Evolutionary conservation across 2,113 vertebrate genomes (phyloP).

Genomic region (Vidua chalybeata): DNA sequence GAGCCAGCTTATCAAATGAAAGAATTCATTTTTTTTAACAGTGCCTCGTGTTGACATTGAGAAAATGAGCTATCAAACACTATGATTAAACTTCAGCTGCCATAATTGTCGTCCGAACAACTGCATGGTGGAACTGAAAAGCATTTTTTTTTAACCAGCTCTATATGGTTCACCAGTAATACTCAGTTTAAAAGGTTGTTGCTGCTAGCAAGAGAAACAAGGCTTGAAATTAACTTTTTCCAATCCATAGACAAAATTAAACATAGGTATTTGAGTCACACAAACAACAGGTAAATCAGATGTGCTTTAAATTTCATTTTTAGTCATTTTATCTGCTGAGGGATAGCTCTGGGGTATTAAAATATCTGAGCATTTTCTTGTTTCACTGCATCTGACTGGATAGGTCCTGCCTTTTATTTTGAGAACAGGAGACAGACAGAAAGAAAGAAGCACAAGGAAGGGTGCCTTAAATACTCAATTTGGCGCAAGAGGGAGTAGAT

Average conservation of each 20-base stretch:
- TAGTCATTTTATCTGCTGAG: slow-evolving; percentile 21
- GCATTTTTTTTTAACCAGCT: slow-evolving; percentile 70
- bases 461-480: background rate
- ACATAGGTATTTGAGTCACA: slow-evolving; percentile 72
- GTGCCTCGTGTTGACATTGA: slow-evolving; percentile 90
- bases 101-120: slow-evolving; percentile 85
- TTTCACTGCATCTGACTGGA: slow-evolving; percentile 24
- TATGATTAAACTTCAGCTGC: slow-evolving; percentile 86
- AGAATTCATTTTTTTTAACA: slow-evolving; percentile 87
- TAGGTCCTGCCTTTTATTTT: slow-evolving; percentile 9
- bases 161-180: slow-evolving; percentile 73
- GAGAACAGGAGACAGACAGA: background rate
- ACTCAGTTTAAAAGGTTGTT: slow-evolving; percentile 77
- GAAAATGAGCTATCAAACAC: slow-evolving; percentile 89
- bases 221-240: slow-evolving; percentile 80
- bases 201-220: slow-evolving; percentile 77
- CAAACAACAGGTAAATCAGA: slow-evolving; percentile 74
- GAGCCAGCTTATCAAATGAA: slow-evolving; percentile 90
- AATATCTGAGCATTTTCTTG: slow-evolving; percentile 26
- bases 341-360: slow-evolving; percentile 37
- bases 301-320: slow-evolving; percentile 61
- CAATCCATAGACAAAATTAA: slow-evolving; percentile 76
- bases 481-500: background rate
- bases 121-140: slow-evolving; percentile 77
- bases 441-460: background rate